phyloP scores from a whole-genome alignment of 2,113 vertebrate species.

The Mesoclemmys tuberculata region DNA sequence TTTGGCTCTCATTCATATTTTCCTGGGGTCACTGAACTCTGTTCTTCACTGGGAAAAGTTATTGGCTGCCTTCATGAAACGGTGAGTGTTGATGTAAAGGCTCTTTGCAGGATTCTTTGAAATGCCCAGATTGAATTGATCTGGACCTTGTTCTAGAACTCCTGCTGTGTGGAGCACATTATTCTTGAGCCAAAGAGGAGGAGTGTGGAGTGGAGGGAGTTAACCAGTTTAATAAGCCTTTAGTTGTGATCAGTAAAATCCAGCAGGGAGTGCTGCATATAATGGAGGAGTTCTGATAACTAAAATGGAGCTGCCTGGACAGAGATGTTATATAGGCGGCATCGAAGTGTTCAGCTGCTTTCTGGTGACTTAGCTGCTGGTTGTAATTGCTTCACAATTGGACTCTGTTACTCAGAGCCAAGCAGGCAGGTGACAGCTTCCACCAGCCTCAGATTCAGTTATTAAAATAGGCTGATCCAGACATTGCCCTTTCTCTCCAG shows the following conservation, averaged over 20 bases:
- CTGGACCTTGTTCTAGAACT: neutral
- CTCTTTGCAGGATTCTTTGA: neutral
- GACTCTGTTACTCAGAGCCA: neutral
- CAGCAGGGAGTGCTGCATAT: neutral
- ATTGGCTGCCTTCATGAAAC: neutral
- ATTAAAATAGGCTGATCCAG: neutral
- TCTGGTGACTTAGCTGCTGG: neutral
- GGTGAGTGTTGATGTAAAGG: neutral
- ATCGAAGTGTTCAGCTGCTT: neutral
- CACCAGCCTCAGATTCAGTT: neutral
- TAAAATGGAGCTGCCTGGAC: neutral
- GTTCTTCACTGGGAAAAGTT: neutral
- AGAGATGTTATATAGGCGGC: rapidly evolving
- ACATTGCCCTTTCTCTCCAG: neutral
- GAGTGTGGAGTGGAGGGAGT: neutral
- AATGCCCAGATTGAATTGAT: neutral
- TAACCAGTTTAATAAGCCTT: neutral
- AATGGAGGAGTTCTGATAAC: neutral
- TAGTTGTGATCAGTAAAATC: neutral
- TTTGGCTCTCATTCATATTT: neutral
- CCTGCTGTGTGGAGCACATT: neutral
- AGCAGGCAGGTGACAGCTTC: neutral
- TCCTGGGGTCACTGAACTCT: neutral
- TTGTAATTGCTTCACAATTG: neutral
- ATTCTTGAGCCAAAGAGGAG: neutral